A percentile compares a stretch with the other conserved stretches of the same genome.
Conservation (phyloP, 1,140 invertebrate genomes). For the Hestina assimilis region DNA sequence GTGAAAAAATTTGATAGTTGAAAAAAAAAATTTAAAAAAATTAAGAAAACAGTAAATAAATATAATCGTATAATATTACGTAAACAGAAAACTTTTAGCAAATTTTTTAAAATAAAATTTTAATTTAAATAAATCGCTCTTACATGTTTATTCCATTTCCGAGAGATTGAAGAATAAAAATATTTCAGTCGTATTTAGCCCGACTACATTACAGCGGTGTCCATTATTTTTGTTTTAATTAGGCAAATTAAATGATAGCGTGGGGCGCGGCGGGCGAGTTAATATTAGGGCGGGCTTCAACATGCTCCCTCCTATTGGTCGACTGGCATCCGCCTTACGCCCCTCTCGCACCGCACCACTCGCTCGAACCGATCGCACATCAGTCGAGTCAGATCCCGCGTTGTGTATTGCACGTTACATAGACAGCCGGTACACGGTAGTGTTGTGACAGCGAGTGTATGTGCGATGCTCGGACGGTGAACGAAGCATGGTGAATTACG, state of each 20-base stretch:
- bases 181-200: slow-evolving; percentile 33
- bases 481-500: slow-evolving; percentile 80
- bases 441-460: slow-evolving; percentile 67
- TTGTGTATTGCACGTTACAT: slow-evolving; percentile 34
- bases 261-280: slow-evolving; percentile 36
- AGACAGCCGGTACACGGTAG: slow-evolving; percentile 33
- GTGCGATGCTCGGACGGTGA: slow-evolving; percentile 71
- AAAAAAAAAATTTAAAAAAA: no score
- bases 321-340: slow-evolving; percentile 24
- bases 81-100: no score
- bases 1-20: no score
- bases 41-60: no score
- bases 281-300: slow-evolving; percentile 26
- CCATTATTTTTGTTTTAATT: slow-evolving; percentile 76
- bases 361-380: slow-evolving; percentile 23
- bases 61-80: no score
- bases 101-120: no score
- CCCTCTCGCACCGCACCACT: slow-evolving; percentile 26
- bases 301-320: slow-evolving; percentile 30
- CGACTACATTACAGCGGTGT: slow-evolving; percentile 57
- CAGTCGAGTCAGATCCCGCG: slow-evolving; percentile 53
- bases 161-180: slow-evolving; percentile 22
- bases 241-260: slow-evolving; percentile 69
- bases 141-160: neutral
- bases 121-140: neutral